Evolutionary conservation across 2,797 vertebrate species (phyloP).

Genomic region (Schizopygopsis malacanthus): DNA sequence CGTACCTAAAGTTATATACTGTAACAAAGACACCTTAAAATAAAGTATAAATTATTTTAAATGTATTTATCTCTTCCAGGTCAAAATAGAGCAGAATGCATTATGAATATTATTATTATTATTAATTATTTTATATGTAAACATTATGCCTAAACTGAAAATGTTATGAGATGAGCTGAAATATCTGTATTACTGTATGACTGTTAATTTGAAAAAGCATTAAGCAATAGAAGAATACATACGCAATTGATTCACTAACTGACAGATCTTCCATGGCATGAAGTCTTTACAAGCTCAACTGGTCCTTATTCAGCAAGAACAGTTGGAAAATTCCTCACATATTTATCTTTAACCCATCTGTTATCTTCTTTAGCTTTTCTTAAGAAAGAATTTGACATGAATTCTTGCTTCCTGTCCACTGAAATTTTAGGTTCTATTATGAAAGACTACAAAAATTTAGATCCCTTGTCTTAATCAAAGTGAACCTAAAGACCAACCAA

Average conservation of each 20-base stretch:
- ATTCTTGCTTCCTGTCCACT: background rate
- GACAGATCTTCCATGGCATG: background rate
- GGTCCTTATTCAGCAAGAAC: conserved; percentile 20
- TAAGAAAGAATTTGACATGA: background rate
- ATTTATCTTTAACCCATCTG: conserved; percentile 25
- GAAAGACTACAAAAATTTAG: background rate
- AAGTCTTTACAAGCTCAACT: conserved; percentile 18
- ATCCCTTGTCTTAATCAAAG: background rate
- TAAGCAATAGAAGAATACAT: background rate
- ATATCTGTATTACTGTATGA: background rate
- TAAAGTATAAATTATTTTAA: too few species aligned
- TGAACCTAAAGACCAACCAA: background rate
- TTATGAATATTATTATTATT: background rate
- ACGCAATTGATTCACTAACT: background rate
- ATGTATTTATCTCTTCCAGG: too few species aligned
- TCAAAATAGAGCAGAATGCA: background rate
- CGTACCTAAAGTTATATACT: background rate
- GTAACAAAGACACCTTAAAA: background rate
- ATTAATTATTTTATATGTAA: background rate
- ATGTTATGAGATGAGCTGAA: background rate
- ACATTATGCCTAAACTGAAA: background rate
- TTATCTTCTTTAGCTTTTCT: background rate
- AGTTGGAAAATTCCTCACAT: conserved; percentile 34
- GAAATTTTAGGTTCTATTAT: background rate
- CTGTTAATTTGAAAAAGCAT: background rate